These are phyloP conservation scores for Lithophane semibrunnea DNA, from an alignment of 2,888 invertebrate genomes.

Conservation along the genomic window DNA sequence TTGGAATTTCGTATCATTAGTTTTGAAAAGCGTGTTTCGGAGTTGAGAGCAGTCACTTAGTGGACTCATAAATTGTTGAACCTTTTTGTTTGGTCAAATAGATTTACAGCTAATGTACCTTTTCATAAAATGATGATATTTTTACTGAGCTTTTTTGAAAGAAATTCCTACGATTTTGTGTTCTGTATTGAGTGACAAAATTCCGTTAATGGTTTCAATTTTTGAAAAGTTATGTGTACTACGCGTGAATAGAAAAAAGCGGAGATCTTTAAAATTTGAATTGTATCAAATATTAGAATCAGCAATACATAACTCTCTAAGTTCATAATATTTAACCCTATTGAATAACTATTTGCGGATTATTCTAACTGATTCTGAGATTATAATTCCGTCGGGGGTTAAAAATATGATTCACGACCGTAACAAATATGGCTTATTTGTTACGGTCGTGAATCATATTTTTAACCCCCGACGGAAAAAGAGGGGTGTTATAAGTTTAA, in stretches of 20 bases:
- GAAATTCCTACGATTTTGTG: neutral
- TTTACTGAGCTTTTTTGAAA: neutral
- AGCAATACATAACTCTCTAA: too few species aligned
- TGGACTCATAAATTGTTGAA: slow-evolving; percentile 51
- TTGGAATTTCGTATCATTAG: slow-evolving; percentile 65
- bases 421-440: too few species aligned
- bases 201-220: neutral
- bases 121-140: slow-evolving; percentile 26
- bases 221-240: neutral
- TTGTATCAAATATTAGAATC: too few species aligned
- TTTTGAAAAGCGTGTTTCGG: slow-evolving; percentile 66
- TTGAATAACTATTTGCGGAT: too few species aligned
- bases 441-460: too few species aligned
- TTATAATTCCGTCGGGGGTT: too few species aligned
- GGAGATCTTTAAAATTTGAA: too few species aligned
- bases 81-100: slow-evolving; percentile 47
- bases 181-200: slow-evolving; percentile 1
- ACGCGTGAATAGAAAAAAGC: neutral
- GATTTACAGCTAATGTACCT: slow-evolving; percentile 39
- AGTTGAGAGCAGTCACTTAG: slow-evolving; percentile 61
- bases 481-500: too few species aligned
- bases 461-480: too few species aligned
- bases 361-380: too few species aligned
- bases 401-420: too few species aligned
- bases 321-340: too few species aligned